Conservation (phyloP, 2,797 vertebrate genomes). For the Pyrocephalus nanus region DNA sequence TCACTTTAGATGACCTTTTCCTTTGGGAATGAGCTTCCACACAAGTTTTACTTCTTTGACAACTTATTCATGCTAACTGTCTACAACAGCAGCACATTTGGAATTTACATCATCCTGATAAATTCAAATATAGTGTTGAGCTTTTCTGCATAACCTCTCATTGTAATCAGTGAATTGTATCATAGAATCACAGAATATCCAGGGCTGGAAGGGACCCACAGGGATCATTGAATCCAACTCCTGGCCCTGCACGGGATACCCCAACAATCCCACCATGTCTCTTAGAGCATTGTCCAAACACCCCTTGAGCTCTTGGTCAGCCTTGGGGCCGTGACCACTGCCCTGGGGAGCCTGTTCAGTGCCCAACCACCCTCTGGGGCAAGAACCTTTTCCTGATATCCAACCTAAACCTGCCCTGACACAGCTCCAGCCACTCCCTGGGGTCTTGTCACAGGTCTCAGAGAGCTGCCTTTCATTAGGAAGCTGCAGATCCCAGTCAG, state of each 20-base stretch:
- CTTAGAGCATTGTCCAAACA: neutral
- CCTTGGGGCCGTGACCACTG: neutral
- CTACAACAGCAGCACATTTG: neutral
- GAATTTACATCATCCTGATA: neutral
- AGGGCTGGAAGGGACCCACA: neutral
- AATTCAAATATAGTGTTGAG: neutral
- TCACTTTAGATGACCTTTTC: neutral
- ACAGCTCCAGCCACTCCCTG: neutral
- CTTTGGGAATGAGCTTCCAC: neutral
- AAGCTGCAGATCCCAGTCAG: neutral
- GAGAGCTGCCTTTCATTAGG: neutral
- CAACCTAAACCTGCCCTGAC: neutral
- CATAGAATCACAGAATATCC: neutral
- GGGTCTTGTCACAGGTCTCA: neutral
- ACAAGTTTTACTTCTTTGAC: neutral
- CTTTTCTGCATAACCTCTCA: neutral
- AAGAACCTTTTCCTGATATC: neutral
- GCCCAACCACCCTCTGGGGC: neutral
- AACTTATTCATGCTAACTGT: neutral
- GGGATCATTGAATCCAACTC: accelerated
- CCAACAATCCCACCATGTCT: neutral
- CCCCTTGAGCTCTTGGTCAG: neutral
- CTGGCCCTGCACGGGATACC: neutral
- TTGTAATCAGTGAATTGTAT: neutral
- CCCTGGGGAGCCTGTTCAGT: neutral